Conservation (phyloP, 2,888 invertebrate species). For the Thera obeliscata region DNA sequence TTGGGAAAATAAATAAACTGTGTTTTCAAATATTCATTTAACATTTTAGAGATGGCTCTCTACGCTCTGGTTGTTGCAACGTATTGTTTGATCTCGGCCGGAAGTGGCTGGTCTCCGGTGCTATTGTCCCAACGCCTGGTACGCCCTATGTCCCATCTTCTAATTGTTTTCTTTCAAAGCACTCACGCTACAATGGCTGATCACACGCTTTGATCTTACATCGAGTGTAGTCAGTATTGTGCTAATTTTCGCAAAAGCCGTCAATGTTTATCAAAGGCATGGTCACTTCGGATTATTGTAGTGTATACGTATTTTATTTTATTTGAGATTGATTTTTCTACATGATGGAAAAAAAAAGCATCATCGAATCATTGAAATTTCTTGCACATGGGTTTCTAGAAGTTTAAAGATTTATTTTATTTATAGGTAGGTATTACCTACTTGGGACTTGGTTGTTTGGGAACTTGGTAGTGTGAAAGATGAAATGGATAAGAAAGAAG, state of each 20-base stretch:
- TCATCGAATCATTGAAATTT: not conserved
- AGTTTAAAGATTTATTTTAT: no score
- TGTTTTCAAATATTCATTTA: not conserved
- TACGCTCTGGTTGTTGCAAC: slow-evolving; percentile 13
- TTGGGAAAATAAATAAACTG: not conserved
- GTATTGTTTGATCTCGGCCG: slow-evolving; percentile 67
- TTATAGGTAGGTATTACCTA: no score
- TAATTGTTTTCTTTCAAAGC: slow-evolving; percentile 80
- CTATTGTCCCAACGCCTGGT: slow-evolving; percentile 62
- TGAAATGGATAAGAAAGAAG: no score
- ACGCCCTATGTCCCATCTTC: slow-evolving; percentile 70
- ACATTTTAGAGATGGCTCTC: not conserved
- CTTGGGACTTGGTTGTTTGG: no score
- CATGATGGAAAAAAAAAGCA: not conserved
- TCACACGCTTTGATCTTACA: slow-evolving; percentile 73
- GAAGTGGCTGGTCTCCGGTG: slow-evolving; percentile 69
- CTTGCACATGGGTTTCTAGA: not conserved
- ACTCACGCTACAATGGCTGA: slow-evolving; percentile 74
- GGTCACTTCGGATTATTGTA: not conserved
- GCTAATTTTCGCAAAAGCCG: slow-evolving; percentile 41
- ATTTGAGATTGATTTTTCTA: not conserved
- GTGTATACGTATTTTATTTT: not conserved
- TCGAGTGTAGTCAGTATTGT: slow-evolving; percentile 46
- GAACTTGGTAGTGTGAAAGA: no score
- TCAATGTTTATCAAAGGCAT: slow-evolving; percentile 15